A percentile compares a stretch with the other conserved stretches of the same genome.
phyloP scores from a whole-genome alignment of 30 jellyfish, hydroid and myxozoan genomes.

The Aurelia coerulea region DNA sequence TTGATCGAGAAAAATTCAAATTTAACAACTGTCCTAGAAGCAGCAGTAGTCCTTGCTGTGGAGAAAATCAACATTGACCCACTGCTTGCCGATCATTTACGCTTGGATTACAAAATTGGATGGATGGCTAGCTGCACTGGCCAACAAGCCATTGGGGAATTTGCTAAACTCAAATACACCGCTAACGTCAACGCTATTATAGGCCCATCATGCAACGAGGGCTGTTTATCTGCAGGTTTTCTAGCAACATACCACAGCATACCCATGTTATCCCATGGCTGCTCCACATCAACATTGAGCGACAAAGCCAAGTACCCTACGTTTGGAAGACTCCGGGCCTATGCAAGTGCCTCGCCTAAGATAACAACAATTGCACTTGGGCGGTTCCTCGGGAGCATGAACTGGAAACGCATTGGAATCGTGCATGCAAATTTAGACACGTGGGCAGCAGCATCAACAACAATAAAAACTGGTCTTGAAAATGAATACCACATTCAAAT shows the following conservation, averaged over 20 bases:
- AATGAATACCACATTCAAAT: conserved; percentile 8
- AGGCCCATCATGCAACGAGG: conserved; percentile 86
- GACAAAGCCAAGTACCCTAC: conserved; percentile 77
- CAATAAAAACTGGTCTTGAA: conserved; percentile 18
- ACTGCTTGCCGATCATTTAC: neutral
- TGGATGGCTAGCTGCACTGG: conserved; percentile 63
- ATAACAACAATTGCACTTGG: conserved; percentile 52
- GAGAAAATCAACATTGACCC: conserved; percentile 18
- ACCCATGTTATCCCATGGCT: conserved; percentile 60
- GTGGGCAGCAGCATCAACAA: conserved; percentile 62
- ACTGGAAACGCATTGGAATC: conserved; percentile 75
- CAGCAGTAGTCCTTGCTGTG: conserved; percentile 58
- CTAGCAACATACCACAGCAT: conserved; percentile 67
- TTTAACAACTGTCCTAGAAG: conserved; percentile 14
- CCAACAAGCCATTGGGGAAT: conserved; percentile 50
- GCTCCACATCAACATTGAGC: conserved; percentile 64
- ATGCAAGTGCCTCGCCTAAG: conserved; percentile 68
- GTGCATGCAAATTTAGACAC: conserved; percentile 57
- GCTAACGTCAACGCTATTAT: conserved; percentile 58
- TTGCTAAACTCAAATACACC: conserved; percentile 44
- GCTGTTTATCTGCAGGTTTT: conserved; percentile 68
- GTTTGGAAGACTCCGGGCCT: conserved; percentile 79
- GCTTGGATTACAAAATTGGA: conserved; percentile 36
- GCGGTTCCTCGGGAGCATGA: conserved; percentile 52
- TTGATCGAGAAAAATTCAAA: conserved; percentile 34